phyloP scores from a whole-genome alignment of 1,140 invertebrate genomes.

The Drosophila melanogaster region DNA sequence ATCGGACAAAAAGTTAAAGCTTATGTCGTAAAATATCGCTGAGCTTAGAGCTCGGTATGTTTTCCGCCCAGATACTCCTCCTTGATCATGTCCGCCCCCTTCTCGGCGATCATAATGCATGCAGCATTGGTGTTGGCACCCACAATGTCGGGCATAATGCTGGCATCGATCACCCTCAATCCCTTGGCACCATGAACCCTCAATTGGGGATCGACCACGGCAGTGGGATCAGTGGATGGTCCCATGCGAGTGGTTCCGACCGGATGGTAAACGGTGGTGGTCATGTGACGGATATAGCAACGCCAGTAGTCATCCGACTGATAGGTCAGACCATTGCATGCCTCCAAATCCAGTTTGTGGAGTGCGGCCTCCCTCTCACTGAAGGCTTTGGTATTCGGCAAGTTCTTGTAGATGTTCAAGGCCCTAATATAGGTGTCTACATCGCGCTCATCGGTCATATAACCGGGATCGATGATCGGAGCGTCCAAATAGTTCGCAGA shows the following conservation, averaged over 20 bases:
- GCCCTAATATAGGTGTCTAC: conserved; percentile 90
- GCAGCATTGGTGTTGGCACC: conserved; percentile 92
- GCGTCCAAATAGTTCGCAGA: conserved; percentile 83
- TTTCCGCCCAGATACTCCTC: conserved; percentile 78
- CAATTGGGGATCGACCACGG: conserved; percentile 89
- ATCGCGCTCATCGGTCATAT: conserved; percentile 91
- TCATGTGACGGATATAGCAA: conserved; percentile 88
- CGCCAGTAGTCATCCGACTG: conserved; percentile 87
- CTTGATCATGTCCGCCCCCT: conserved; percentile 90
- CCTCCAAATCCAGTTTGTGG: conserved; percentile 84
- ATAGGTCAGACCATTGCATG: conserved; percentile 84
- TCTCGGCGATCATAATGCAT: conserved; percentile 92
- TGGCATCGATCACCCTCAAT: conserved; percentile 92
- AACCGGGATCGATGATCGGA: conserved; percentile 93
- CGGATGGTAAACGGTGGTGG: conserved; percentile 89
- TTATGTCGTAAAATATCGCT: conserved; percentile 22
- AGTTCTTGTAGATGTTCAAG: conserved; percentile 85
- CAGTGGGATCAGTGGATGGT: conserved; percentile 86
- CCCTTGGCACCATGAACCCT: conserved; percentile 88
- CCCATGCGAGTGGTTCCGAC: conserved; percentile 93
- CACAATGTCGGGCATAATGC: conserved; percentile 91
- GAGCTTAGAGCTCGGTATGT: conserved; percentile 59
- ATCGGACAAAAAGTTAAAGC: not conserved
- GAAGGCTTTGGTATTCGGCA: conserved; percentile 86
- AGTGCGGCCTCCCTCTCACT: conserved; percentile 84